Conservation (phyloP, 2,797 vertebrate genomes). For the Pangasius larnaudii region DNA sequence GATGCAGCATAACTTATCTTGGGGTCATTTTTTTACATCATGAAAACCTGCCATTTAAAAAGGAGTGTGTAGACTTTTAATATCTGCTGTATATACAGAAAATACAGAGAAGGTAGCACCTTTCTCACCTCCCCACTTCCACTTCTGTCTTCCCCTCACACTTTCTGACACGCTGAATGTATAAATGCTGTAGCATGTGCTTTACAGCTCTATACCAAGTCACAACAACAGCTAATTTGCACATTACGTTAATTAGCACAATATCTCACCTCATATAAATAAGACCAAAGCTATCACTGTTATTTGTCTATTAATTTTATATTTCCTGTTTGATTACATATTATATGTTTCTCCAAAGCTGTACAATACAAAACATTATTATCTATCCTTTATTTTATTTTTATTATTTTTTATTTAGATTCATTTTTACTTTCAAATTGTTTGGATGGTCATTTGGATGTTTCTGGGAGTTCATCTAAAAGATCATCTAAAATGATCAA, state of each 20-base stretch:
- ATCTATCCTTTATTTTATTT: not conserved
- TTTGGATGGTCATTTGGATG: no score
- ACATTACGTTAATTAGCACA: not conserved
- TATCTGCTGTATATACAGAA: not conserved
- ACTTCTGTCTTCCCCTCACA: not conserved
- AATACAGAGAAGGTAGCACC: not conserved
- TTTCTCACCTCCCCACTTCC: not conserved
- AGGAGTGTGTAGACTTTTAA: not conserved
- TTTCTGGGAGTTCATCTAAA: no score
- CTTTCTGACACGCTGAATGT: not conserved
- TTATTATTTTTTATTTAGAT: no score
- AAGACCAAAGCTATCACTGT: not conserved
- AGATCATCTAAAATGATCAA: no score
- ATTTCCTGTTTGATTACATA: not conserved
- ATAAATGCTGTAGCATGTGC: no score
- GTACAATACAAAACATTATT: not conserved
- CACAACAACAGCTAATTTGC: not conserved
- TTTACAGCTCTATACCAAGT: no score
- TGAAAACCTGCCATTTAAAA: not conserved
- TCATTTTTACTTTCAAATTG: no score
- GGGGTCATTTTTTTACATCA: not conserved
- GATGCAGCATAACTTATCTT: not conserved
- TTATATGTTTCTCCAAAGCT: not conserved
- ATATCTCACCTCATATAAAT: not conserved
- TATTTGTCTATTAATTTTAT: not conserved